Percentiles rank a stretch among this genome's conserved stretches.
Conservation (phyloP, 2,113 vertebrate species). For the Taxidea taxus region DNA sequence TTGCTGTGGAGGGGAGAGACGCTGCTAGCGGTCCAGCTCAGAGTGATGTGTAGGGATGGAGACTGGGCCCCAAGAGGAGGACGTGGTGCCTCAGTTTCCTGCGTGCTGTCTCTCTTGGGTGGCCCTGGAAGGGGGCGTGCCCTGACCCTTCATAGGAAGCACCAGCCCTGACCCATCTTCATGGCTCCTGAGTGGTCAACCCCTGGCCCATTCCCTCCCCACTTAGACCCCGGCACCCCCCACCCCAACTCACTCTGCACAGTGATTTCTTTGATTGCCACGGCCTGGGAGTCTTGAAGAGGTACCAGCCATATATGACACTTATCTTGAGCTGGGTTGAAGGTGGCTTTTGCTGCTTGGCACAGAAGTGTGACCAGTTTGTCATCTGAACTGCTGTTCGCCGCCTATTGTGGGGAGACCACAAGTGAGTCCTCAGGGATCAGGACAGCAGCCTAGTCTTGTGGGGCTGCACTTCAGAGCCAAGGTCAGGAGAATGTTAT, state of each 20-base stretch:
- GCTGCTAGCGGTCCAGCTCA: not conserved
- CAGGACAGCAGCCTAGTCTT: not conserved
- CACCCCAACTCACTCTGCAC: constrained; percentile 71
- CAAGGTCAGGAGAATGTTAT: too few species aligned
- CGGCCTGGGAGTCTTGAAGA: accelerated
- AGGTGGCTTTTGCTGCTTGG: constrained; percentile 58
- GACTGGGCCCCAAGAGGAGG: not conserved
- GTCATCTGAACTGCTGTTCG: not conserved
- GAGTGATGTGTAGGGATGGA: not conserved
- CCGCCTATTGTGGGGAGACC: not conserved
- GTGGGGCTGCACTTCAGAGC: accelerated
- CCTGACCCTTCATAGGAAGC: not conserved
- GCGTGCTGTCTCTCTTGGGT: accelerated
- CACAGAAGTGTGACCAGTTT: constrained; percentile 76
- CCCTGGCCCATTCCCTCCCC: not conserved
- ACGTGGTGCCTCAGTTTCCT: accelerated
- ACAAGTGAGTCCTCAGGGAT: not conserved
- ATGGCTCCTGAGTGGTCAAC: not conserved
- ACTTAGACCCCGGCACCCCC: not conserved
- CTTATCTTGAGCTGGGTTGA: constrained; percentile 62
- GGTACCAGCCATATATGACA: constrained; percentile 59
- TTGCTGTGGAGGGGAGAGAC: constrained; percentile 51
- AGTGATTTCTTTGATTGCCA: constrained; percentile 42
- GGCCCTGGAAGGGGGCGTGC: not conserved
- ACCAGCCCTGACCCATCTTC: not conserved